Evolutionary conservation across 2,797 vertebrate species (phyloP), one percentile per base, ranked within the genome.

Genomic region (Bradypus variegatus): DNA sequence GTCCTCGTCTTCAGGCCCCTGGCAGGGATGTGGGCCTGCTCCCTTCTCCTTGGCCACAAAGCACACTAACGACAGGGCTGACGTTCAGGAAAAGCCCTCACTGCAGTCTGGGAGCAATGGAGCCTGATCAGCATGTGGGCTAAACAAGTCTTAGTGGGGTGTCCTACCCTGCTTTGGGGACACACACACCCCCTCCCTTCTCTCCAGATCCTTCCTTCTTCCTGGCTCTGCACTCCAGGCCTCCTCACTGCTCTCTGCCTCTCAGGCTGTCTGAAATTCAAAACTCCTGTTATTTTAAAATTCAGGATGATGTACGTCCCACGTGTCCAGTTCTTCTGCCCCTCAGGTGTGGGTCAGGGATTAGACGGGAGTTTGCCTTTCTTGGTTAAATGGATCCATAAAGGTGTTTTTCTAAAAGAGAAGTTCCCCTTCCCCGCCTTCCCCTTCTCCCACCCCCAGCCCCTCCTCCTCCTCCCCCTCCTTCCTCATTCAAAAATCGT

Each of bases 401-500:
- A n/a, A 45, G 75, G 7, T 45, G 12, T 38, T 33, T 0, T 58
- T 31, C 69, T 48, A 53, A 41, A 81, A 64, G 9, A 80, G 8
- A 41, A 50, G 31, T 19, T 18, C 45, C 48, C 29, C 4, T 3
- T 33, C 50, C 9, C 50, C 50, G 11, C 14, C 50, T 50, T 14
- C 50, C 50, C 48, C 50, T 14, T 50, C 50, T 11, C 50, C 50
- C 8, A 6, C 48, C 50, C 10, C 50, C 50, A 50, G 8, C 50
- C 12, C 50, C 41, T 7, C 7, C 23, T 48, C 45, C 64, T 29
- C 41, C 23, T 62, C 31, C 8, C 18, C 69, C 53, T 27, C 36
- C 23, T 21, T 69, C 70, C 29, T 25, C n/a, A 78, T 91, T 76
- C 19, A 81, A 45, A 88, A 90, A 89, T 45, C 55, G 75, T 29